Conservation (phyloP, 1,140 invertebrate species). For the Acromyrmex charruanus region DNA sequence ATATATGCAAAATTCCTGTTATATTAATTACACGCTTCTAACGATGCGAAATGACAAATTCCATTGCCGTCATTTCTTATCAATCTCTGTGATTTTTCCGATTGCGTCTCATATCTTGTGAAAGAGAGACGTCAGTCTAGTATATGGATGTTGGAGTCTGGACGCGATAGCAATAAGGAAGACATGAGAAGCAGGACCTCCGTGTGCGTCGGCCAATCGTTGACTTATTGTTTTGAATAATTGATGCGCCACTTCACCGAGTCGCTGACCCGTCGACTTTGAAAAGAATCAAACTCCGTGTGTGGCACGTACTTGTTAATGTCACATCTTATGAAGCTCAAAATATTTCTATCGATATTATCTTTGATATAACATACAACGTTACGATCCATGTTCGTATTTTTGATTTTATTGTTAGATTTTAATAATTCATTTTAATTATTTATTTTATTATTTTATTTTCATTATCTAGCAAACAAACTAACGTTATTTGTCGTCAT, state of each 20-base stretch:
- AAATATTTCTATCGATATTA: not conserved
- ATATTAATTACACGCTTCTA: constrained; percentile 41
- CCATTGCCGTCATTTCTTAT: constrained; percentile 4
- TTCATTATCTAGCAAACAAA: too few relatives aligned
- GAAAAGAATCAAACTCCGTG: constrained; percentile 62
- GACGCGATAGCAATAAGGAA: constrained; percentile 69
- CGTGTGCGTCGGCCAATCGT: constrained; percentile 27
- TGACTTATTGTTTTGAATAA: constrained; percentile 81
- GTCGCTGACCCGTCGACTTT: constrained; percentile 9
- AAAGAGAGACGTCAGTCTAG: constrained; percentile 5
- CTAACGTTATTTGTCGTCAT: too few relatives aligned
- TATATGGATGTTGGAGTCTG: constrained; percentile 23
- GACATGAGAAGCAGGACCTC: not conserved
- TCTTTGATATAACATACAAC: not conserved
- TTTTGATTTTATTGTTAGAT: too few relatives aligned
- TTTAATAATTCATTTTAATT: too few relatives aligned
- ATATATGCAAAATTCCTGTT: constrained; percentile 6
- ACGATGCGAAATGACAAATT: constrained; percentile 51
- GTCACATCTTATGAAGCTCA: constrained; percentile 9
- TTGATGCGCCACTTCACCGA: constrained; percentile 70
- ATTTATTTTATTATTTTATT: too few relatives aligned
- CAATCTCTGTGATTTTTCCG: not conserved
- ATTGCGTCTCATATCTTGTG: constrained; percentile 10
- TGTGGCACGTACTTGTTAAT: constrained; percentile 50
- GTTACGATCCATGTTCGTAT: too few relatives aligned